Conservation (phyloP, 1,140 invertebrate species). For the Drosophila navojoa region DNA sequence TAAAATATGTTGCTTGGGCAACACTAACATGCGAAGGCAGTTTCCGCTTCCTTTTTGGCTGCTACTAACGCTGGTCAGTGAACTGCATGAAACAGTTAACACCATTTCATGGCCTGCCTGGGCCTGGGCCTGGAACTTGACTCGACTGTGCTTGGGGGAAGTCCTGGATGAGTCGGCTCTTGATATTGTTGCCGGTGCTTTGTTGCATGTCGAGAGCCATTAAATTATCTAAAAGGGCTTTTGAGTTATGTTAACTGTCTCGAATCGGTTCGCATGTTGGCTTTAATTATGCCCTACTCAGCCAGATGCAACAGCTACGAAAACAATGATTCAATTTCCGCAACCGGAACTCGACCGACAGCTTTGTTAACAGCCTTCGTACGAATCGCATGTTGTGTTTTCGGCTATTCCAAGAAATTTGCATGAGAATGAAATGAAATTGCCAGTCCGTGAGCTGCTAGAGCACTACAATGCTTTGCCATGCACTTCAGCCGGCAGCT, state of each 20-base stretch:
- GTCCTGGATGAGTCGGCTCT: background rate
- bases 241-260: conserved; percentile 55
- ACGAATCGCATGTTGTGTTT: conserved; percentile 26
- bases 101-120: conserved; percentile 14
- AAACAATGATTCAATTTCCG: conserved; percentile 63
- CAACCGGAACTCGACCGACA: conserved; percentile 38
- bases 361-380: conserved; percentile 43
- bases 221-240: conserved; percentile 51
- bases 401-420: conserved; percentile 21
- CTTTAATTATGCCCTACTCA: conserved; percentile 50
- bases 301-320: conserved; percentile 14
- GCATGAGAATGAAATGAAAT: conserved; percentile 24
- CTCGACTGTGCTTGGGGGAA: background rate
- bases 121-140: background rate
- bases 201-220: conserved; percentile 63
- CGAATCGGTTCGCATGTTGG: conserved; percentile 53
- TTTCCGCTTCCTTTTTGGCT: conserved; percentile 19
- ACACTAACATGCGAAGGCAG: background rate
- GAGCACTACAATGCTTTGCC: background rate
- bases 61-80: conserved; percentile 37
- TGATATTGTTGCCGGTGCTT: conserved; percentile 2
- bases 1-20: conserved; percentile 2
- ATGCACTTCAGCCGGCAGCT: background rate
- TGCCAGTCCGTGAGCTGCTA: background rate
- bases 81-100: conserved; percentile 48